Base-by-base conservation (phyloP, 2,113 vertebrate species). In the Rattus rattus region DNA sequence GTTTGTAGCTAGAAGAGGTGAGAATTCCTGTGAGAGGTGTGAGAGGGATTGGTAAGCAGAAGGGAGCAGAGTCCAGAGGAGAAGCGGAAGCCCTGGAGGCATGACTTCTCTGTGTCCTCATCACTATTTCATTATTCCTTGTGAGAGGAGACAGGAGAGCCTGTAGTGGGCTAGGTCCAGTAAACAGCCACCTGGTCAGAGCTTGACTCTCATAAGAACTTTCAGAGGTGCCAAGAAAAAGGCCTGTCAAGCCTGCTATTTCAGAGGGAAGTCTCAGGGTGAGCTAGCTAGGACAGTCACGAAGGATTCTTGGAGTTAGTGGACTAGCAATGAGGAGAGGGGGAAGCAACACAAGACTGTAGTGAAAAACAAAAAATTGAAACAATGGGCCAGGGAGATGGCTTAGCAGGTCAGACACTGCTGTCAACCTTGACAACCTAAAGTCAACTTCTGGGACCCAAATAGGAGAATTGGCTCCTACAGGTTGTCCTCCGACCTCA, bases 201-300 rank as follows among this genome's bases (percentile, higher is more conserved):
- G 47, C 83, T 81, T 96, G 81, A 65, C 56, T 52, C 91, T 61
- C 90, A 43, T 30, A 67, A 95, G 75, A 93, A 61, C 43, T 79
- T 79, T 52, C 63, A 83, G 54, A 87, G 72, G 52, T 56, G 67
- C 56, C 86, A 73, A 94, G 43, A 47, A 81, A 96, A 49, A 96
- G 47, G 54, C 67, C n/a, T 93, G 49, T 73, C 92, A 75, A 87
- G 72, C 52, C 39, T 91, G 93, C 92, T 96, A 2, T 95, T 97
- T 91, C 59, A 63, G 79, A 96, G 69, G 76, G 95, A 96, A 67
- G 63, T 59, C 93, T 65, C 91, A 80, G 2, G 79, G 43, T 52
- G 24, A 89, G 65, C 96, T 88, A 63, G 33, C 43, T 43, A 5
- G 65, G 17, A 90, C 33, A 90, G 84, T 87, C 77, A 92, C 70